Conservation (phyloP, 2,888 invertebrate genomes). For the Cataglyphis cursor region DNA sequence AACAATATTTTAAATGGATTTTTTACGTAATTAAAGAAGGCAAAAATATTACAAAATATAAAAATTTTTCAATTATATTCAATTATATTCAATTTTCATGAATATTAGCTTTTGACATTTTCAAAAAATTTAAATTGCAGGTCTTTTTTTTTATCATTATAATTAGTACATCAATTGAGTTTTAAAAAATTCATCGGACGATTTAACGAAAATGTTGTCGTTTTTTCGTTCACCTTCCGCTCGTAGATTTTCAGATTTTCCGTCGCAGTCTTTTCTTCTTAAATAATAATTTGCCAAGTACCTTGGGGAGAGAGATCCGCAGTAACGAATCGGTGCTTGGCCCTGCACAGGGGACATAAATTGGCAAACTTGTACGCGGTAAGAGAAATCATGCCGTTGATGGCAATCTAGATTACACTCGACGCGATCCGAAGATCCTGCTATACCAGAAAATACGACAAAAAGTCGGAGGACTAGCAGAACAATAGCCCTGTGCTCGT, state of each 20-base stretch:
- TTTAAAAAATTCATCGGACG: constrained; percentile 3
- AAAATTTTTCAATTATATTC: background rate
- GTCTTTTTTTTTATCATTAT: background rate
- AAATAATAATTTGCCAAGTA: constrained; percentile 36
- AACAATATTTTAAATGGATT: background rate
- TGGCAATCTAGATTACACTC: constrained; percentile 33
- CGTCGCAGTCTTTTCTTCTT: background rate
- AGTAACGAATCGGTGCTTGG: background rate
- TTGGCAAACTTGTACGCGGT: background rate
- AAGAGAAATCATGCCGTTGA: constrained; percentile 37
- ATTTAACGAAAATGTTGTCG: constrained; percentile 17
- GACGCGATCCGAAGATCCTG: constrained; percentile 8
- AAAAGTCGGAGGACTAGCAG: background rate
- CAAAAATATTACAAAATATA: background rate
- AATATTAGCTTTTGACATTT: background rate
- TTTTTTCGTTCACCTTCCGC: background rate
- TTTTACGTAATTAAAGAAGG: background rate
- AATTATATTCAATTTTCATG: background rate
- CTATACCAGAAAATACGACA: constrained; percentile 15
- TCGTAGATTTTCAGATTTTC: background rate
- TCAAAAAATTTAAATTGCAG: background rate
- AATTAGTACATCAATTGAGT: background rate
- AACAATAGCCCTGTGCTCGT: background rate
- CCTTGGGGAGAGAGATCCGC: background rate
- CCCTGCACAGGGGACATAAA: background rate